Evolutionary conservation across 2,113 vertebrate species (phyloP), one percentile per base, ranked within the genome.

Genomic region (Ursus arctos): DNA sequence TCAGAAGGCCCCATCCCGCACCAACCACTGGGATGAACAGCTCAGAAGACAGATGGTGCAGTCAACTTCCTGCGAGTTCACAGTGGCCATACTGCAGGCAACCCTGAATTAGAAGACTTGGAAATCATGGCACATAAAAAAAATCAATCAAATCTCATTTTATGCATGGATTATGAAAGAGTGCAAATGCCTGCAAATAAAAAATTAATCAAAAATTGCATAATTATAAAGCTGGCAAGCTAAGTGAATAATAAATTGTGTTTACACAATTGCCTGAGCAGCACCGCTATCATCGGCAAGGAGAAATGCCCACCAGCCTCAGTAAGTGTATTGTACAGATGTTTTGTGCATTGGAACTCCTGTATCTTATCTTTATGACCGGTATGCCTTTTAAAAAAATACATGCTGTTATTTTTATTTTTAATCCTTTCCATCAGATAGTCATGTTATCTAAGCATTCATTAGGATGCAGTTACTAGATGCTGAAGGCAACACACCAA

Each of bases 221-320:
- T 71, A 85, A 88, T 86, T 71, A 47, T 79, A 92, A 96, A 97
- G 28, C 36, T 96, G 72, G n/a, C 57, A 95, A 93, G 40, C 69
- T 82, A 96, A 92, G 18, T 88, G 71, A 90, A 61, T 67, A 81
- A 92, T 55, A 83, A 72, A 89, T 71, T 67, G 15, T 90, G 40
- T 72, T 94, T 74, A 26, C 6, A 80, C 4, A 67, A 91, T 61
- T 21, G 55, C 40, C 51, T 72, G 28, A 40, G 4, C 67, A 18
- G 6, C 7, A 86, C 24, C 12, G 28, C 57, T 85, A 71, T 67
- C 84, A 76, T 28, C 28, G 4, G 33, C 28, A 65, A 69, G 57
- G n/a, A 92, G 53, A 57, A 76, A 88, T n/a, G 51, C 7, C 24
- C 43, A 71, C 26, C 31, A 36, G 31, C n/a, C 69, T 43, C 24